A percentile compares a stretch with the other conserved stretches of the same genome.
These are phyloP conservation scores for Platysteira castanea DNA, from an alignment of 2,113 vertebrate genomes.

Conservation along the genomic window DNA sequence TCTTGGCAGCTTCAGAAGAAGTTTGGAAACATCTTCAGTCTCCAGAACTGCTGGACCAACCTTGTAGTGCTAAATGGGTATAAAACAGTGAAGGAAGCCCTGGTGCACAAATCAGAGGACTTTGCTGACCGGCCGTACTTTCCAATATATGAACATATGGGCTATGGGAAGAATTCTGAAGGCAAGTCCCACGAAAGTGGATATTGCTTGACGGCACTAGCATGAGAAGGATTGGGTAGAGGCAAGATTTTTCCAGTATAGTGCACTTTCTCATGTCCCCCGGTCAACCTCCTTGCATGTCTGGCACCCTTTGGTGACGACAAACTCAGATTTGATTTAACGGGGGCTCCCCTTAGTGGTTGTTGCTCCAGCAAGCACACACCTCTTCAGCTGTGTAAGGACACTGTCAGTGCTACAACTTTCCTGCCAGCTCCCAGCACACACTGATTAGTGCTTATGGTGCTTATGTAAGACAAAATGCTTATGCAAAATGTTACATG, in stretches of 20 bases:
- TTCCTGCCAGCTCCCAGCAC: neutral
- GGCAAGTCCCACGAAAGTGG: conserved; percentile 25
- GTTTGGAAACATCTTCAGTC: conserved; percentile 66
- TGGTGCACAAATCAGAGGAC: conserved; percentile 56
- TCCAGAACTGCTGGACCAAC: conserved; percentile 63
- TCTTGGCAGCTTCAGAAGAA: conserved; percentile 55
- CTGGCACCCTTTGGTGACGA: neutral
- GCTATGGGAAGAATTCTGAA: neutral
- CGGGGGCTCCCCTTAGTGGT: neutral
- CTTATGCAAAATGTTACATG: neutral
- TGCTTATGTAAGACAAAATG: neutral
- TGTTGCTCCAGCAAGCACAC: neutral
- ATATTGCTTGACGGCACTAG: neutral
- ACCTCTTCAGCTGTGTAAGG: neutral
- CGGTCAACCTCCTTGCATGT: neutral
- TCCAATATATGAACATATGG: neutral
- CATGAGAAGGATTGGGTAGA: neutral
- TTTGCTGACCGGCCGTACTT: conserved; percentile 51
- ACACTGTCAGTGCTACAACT: neutral
- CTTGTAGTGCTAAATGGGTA: conserved; percentile 63
- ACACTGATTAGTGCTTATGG: neutral
- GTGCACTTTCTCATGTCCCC: neutral
- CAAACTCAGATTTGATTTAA: neutral
- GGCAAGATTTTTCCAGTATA: neutral
- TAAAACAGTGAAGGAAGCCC: conserved; percentile 52